A percentile compares a stretch with the other conserved stretches of the same genome.
Conservation (phyloP, 2,888 invertebrate genomes). For the Athalia circularis region DNA sequence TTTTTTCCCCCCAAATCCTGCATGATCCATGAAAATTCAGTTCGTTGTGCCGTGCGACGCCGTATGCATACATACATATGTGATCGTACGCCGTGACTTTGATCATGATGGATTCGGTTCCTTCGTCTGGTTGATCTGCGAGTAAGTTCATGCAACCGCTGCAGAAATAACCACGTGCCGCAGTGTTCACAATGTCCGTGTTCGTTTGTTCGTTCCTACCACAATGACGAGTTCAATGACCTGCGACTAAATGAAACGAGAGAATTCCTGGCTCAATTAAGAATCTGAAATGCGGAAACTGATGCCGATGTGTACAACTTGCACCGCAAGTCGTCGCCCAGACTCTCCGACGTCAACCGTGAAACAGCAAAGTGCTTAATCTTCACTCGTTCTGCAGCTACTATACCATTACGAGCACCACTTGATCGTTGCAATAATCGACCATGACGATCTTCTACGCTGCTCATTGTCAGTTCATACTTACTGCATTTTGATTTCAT, state of each 20-base stretch:
- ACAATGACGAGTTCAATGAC: slow-evolving; percentile 34
- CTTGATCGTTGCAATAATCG: not conserved
- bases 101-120: no score
- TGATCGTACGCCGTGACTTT: no score
- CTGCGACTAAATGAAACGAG: slow-evolving; percentile 30
- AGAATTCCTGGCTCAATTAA: slow-evolving; percentile 41
- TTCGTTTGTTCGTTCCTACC: slow-evolving; percentile 1
- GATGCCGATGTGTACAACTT: not conserved
- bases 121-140: no score
- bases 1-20: no score
- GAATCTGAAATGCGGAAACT: slow-evolving; percentile 41
- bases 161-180: no score
- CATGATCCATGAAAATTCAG: no score
- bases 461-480: not conserved
- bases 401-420: no score
- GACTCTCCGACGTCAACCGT: not conserved
- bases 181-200: no score
- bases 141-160: no score
- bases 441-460: not conserved
- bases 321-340: slow-evolving; percentile 6
- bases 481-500: not conserved
- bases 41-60: no score
- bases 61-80: no score
- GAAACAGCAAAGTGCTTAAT: slow-evolving; percentile 3
- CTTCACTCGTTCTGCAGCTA: not conserved